Evolutionary conservation across 2,888 invertebrate species (phyloP).

Genomic region (Teleogryllus oceanicus): DNA sequence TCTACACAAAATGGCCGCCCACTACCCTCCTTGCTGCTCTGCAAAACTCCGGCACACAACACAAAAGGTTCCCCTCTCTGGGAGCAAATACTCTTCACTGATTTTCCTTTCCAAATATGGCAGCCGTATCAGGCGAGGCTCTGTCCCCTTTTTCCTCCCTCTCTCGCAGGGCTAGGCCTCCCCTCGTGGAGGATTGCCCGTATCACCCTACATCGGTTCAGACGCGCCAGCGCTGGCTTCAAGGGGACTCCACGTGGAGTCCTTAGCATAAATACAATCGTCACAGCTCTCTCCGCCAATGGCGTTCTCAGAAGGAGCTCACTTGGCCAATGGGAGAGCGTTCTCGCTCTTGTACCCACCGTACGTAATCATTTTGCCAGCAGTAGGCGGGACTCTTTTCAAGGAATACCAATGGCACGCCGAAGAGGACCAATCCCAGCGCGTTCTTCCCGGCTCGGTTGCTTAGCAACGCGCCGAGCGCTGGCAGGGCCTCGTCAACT

Average conservation of each 20-base stretch:
- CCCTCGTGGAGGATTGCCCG: constrained; percentile 36
- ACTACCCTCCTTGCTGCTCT: constrained; percentile 34
- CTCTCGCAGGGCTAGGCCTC: constrained; percentile 21
- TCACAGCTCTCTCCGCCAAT: constrained; percentile 36
- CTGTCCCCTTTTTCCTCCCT: constrained; percentile 27
- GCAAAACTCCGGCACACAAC: constrained; percentile 34
- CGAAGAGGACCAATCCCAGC: constrained; percentile 36
- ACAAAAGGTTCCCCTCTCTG: constrained; percentile 37
- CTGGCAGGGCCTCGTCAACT: constrained; percentile 36
- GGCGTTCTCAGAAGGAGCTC: constrained; percentile 33
- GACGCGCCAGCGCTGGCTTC: constrained; percentile 29
- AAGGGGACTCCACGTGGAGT: constrained; percentile 39
- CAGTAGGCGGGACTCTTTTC: constrained; percentile 35
- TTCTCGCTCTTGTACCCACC: constrained; percentile 27
- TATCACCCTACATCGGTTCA: constrained; percentile 37
- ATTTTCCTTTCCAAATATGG: constrained; percentile 44
- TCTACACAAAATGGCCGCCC: constrained; percentile 37
- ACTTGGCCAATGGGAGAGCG: constrained; percentile 36
- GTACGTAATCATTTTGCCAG: constrained; percentile 31
- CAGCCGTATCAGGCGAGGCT: constrained; percentile 39
- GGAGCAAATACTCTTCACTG: constrained; percentile 42
- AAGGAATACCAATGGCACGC: constrained; percentile 38
- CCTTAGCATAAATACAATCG: constrained; percentile 31
- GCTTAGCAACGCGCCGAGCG: constrained; percentile 36
- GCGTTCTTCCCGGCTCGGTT: constrained; percentile 38